Conservation (phyloP, 2,797 vertebrate species). For the Coregonus suidteri region DNA sequence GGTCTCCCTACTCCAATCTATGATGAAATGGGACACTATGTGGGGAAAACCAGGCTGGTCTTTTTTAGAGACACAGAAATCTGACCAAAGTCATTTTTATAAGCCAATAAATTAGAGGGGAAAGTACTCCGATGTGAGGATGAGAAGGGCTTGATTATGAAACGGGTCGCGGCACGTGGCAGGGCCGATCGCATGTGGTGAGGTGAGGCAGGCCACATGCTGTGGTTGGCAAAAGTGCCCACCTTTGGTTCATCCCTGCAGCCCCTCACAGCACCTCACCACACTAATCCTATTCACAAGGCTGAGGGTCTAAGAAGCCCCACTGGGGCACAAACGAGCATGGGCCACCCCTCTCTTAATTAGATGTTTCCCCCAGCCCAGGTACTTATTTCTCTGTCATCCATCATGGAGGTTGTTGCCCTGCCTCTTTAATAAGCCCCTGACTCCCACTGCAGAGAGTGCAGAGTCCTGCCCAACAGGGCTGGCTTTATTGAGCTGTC, state of each 20-base stretch:
- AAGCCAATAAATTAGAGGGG: slow-evolving; percentile 81
- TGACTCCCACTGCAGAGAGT: slow-evolving; percentile 42
- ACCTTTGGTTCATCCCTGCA: slow-evolving; percentile 65
- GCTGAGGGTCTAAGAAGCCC: slow-evolving; percentile 54
- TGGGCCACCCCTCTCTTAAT: slow-evolving; percentile 64
- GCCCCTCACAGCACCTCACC: slow-evolving; percentile 45
- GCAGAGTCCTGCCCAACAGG: slow-evolving; percentile 51
- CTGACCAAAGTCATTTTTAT: slow-evolving; percentile 73
- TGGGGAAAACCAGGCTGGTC: slow-evolving; percentile 82
- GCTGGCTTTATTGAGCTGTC: slow-evolving; percentile 53
- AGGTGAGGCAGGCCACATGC: slow-evolving; percentile 42
- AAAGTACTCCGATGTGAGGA: slow-evolving; percentile 64
- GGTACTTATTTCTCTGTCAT: slow-evolving; percentile 68
- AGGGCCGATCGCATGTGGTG: not conserved
- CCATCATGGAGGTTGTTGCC: slow-evolving; percentile 67
- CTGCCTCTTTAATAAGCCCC: slow-evolving; percentile 36
- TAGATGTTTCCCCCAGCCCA: slow-evolving; percentile 64
- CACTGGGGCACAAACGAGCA: slow-evolving; percentile 59
- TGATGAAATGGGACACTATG: slow-evolving; percentile 98
- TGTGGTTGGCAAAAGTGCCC: slow-evolving; percentile 71
- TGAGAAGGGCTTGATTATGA: slow-evolving; percentile 70
- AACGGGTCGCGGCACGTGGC: slow-evolving; percentile 47
- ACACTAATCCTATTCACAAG: slow-evolving; percentile 67
- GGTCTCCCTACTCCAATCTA: slow-evolving; percentile 80
- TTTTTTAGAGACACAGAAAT: slow-evolving; percentile 87